Percentiles rank a stretch among this genome's conserved stretches.
Evolutionary conservation across 2,888 invertebrate species (phyloP).

Genomic region (Lacanobia oleracea): DNA sequence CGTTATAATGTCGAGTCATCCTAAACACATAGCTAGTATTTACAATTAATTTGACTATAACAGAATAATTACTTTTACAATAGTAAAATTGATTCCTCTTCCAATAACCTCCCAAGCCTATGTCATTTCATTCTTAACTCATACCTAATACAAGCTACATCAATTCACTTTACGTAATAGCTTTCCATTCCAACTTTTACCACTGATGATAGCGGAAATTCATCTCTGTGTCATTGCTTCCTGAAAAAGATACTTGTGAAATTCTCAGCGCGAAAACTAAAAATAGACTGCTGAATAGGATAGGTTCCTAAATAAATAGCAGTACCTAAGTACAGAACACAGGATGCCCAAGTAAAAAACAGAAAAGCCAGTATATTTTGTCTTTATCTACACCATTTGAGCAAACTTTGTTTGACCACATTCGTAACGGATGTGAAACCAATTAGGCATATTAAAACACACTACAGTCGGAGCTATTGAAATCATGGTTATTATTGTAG

Average conservation of each 20-base stretch:
- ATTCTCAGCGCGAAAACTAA: no score
- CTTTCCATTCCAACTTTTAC: slow-evolving; percentile 25
- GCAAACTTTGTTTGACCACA: not conserved
- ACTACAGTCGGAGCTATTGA: not conserved
- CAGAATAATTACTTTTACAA: not conserved
- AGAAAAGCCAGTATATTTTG: no score
- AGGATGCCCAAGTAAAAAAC: no score
- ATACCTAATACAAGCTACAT: slow-evolving; percentile 2
- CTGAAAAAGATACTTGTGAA: not conserved
- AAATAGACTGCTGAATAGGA: no score
- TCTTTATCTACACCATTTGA: not conserved
- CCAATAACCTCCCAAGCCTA: not conserved
- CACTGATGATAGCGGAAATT: slow-evolving; percentile 30
- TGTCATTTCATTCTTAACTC: not conserved
- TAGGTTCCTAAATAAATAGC: no score
- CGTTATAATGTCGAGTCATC: not conserved
- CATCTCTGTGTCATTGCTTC: slow-evolving; percentile 15
- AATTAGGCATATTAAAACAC: slow-evolving; percentile 7
- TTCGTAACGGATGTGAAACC: not conserved
- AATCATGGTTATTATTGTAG: slow-evolving; percentile 17
- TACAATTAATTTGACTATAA: no score
- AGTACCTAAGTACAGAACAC: no score
- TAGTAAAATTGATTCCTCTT: not conserved
- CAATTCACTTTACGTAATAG: slow-evolving; percentile 21
- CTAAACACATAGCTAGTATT: not conserved